Base-by-base conservation (phyloP, 2,888 invertebrate genomes). In the Psococerastis gibbosa region DNA sequence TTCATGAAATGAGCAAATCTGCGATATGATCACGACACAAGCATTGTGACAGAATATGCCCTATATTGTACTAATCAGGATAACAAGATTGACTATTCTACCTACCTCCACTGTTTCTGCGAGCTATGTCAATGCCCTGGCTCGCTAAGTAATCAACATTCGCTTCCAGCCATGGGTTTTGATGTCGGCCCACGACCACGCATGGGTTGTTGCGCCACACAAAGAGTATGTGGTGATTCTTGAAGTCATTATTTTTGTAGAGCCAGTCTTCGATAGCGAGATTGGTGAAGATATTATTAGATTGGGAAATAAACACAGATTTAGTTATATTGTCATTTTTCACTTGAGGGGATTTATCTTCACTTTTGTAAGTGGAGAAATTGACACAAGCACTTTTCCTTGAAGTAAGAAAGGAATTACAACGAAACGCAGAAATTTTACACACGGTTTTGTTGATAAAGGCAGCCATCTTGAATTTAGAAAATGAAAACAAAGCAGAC, bases 241-340 rank as follows among this genome's bases (percentile, higher is more conserved):
- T 69, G 52, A 92, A 84, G 59, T 89, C 77, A 60, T 76, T 78
- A 57, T 92, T 82, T 44, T 73, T 75, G 62, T 91, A 94, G 54
- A 97, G 67, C 92, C 94, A 95, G 60, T 95, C 89, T 63, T 98
- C 97, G 45, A 97, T 63, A 3, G 97, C 95, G 55, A 97, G 65
- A 64, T 98, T 98, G 8, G 83, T 80, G 58, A 75, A 91, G 51
- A 98, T 80, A 59, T 94, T 82, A 48, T 74, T 75, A 1, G 88
- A 89, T 60, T 84, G 84, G 0, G 95, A 95, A 59, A 94, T 82
- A 55, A 85, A 85, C 34, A 92, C 87, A 1, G 84, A 82, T 64
- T 87, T 87, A 51, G 74, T 75, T 53, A 83, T 71, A 57, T 73
- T 67, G 34, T 43, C 20, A n/a, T n/a, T n/a, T n/a, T n/a, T n/a